Percentiles rank a stretch among this genome's conserved stretches.
phyloP scores from a whole-genome alignment of 2,888 invertebrate genomes.

The Branchellion lobata region DNA sequence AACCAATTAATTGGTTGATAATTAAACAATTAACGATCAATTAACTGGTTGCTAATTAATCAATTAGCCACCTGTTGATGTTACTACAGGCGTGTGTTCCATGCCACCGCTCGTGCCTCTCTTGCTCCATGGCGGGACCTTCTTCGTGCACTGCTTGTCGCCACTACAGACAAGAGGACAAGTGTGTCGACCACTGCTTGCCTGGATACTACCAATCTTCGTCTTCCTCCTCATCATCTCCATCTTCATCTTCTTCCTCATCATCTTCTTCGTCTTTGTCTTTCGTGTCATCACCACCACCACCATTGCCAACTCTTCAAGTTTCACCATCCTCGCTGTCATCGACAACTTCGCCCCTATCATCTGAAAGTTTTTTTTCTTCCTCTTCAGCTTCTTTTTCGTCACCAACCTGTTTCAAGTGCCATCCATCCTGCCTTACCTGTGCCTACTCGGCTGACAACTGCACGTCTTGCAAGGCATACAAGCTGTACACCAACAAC shows the following conservation, averaged over 20 bases:
- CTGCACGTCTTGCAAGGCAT: conserved; percentile 54
- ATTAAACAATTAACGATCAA: no score
- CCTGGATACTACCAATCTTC: conserved; percentile 77
- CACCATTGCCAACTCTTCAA: background rate
- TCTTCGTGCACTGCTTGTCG: conserved; percentile 81
- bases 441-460: conserved; percentile 56
- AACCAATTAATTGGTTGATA: no score
- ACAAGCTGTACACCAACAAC: conserved; percentile 55
- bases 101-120: conserved; percentile 84
- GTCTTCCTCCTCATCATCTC: conserved; percentile 56
- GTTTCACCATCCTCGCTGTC: background rate
- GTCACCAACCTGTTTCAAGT: conserved; percentile 73
- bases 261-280: conserved; percentile 56
- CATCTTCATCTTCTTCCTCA: conserved; percentile 58
- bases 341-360: background rate
- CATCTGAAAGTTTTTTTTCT: background rate
- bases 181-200: conserved; percentile 45
- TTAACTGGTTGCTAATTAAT: no score
- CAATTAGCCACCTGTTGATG: no score
- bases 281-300: background rate
- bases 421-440: conserved; percentile 79
- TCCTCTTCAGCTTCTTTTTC: background rate
- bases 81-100: conserved; percentile 77
- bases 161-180: conserved; percentile 74
- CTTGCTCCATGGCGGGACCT: conserved; percentile 84